Evolutionary conservation across 2,797 vertebrate species (phyloP).

Genomic region (Neomorphus geoffroyi): DNA sequence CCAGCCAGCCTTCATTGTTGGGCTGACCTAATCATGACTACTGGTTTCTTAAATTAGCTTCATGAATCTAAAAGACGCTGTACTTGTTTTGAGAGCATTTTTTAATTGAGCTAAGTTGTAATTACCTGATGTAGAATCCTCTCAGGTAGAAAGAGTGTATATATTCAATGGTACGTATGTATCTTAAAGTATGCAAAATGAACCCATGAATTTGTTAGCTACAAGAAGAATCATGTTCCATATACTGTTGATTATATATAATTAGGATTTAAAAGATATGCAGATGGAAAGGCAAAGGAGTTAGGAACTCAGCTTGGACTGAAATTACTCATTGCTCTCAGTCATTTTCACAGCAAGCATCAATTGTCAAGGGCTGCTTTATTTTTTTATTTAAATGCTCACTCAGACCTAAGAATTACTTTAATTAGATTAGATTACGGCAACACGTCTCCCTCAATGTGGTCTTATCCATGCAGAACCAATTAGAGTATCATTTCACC

Average conservation of each 20-base stretch:
- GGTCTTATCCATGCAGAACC: background rate
- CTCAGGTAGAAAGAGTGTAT: background rate
- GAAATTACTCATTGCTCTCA: constrained; percentile 39
- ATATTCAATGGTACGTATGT: background rate
- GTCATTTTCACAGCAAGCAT: constrained; percentile 28
- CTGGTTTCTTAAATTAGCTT: constrained; percentile 32
- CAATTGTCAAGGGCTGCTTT: constrained; percentile 7
- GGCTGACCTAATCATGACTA: constrained; percentile 9
- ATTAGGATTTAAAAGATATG: constrained; percentile 57
- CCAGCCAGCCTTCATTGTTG: background rate
- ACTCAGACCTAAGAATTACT: constrained; percentile 31
- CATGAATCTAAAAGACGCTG: background rate
- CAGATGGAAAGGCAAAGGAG: constrained; percentile 8
- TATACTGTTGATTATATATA: constrained; percentile 50
- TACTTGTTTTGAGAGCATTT: constrained; percentile 22
- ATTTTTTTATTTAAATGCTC: background rate
- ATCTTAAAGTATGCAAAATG: constrained; percentile 29
- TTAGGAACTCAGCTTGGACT: background rate
- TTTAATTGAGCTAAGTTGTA: constrained; percentile 47
- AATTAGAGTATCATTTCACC: constrained; percentile 9
- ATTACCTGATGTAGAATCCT: constrained; percentile 49
- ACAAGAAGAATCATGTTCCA: constrained; percentile 59
- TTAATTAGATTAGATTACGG: constrained; percentile 34
- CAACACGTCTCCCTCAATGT: background rate
- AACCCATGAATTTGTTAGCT: constrained; percentile 49